Evolutionary conservation across 2,797 vertebrate species (phyloP).

Genomic region (Sebastes cheni): DNA sequence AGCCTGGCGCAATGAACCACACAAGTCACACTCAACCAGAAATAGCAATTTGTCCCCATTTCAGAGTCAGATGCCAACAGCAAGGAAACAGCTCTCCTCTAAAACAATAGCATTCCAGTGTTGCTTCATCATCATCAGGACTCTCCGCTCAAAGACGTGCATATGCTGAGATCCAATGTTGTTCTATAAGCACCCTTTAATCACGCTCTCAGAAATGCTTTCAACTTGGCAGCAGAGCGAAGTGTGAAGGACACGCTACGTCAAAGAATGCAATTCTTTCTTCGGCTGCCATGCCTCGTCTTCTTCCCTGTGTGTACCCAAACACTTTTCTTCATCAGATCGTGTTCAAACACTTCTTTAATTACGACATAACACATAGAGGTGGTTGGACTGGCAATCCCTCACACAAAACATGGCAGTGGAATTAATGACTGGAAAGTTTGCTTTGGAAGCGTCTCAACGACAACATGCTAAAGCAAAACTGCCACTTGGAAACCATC

Average conservation of each 20-base stretch:
- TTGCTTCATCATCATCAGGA: conserved; percentile 46
- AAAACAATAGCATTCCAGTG: conserved; percentile 67
- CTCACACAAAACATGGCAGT: conserved; percentile 58
- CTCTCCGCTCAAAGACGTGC: conserved; percentile 21
- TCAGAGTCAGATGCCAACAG: conserved; percentile 47
- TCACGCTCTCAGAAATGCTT: conserved; percentile 53
- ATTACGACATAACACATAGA: conserved; percentile 63
- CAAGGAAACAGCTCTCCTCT: conserved; percentile 51
- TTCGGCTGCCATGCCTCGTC: conserved; percentile 57
- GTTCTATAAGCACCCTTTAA: conserved; percentile 61
- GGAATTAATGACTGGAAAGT: conserved; percentile 73
- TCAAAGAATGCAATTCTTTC: conserved; percentile 60
- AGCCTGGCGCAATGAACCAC: conserved; percentile 21
- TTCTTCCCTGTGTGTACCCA: conserved; percentile 57
- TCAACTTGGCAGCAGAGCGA: conserved; percentile 51
- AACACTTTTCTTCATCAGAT: conserved; percentile 55
- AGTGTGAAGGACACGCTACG: conserved; percentile 63
- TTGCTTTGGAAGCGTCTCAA: conserved; percentile 78
- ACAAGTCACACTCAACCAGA: conserved; percentile 33
- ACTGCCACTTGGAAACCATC: conserved; percentile 64
- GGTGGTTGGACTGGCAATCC: conserved; percentile 52
- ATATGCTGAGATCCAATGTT: conserved; percentile 22
- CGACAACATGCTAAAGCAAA: conserved; percentile 65
- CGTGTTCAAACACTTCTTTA: conserved; percentile 69
- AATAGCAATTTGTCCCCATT: conserved; percentile 58